Evolutionary conservation across 2,888 invertebrate genomes (phyloP), one percentile per base, ranked within the genome.

Genomic region (Poecilus cupreus): DNA sequence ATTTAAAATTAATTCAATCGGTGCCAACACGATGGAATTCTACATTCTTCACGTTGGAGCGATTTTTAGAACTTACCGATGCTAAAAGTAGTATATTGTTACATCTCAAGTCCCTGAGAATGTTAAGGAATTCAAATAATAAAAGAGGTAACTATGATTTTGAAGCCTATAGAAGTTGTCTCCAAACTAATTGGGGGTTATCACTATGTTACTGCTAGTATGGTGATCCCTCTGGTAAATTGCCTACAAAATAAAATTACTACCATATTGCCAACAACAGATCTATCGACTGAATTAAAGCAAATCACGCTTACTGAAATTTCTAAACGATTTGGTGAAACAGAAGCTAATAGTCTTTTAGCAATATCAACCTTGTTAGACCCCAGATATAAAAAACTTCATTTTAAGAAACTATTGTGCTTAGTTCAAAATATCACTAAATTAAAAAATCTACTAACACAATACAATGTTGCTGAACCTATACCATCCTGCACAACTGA

Each of bases 21-120:
- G 72, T 74, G 5, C 46, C 13, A 24, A 80, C 80, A 11, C 32
- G 80, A 32, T 80, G 74, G 80, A 80, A 80, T 32, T 80, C 80
- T 4, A 54, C 37, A 20, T 80, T 13, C 32, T 80, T 26, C 13
- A 80, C 74, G 72, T 8, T 74, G 5, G 51, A 74, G 18, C 20
- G 80, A 20, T 80, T 80, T 39, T 5, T 80, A 11, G 54, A 74
- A 54, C 11, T 80, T n/a, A 24, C 20, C 13, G 3, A 10, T 2
- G 6, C 13, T 11, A 26, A 20, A 2, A 13, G n/a, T n/a, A 11
- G 3, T 32, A 60, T 24, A 13, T 26, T 57, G 20, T 22, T 22
- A 22, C 3, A 60, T 16, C 22, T 24, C 3, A 60, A 26, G n/a
- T 3, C 22, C 2, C 57, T 24, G 5, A 11, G 11, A 26, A 60